Base-by-base conservation (phyloP, 2,888 invertebrate species). In the Cecidostiba fungosa region DNA sequence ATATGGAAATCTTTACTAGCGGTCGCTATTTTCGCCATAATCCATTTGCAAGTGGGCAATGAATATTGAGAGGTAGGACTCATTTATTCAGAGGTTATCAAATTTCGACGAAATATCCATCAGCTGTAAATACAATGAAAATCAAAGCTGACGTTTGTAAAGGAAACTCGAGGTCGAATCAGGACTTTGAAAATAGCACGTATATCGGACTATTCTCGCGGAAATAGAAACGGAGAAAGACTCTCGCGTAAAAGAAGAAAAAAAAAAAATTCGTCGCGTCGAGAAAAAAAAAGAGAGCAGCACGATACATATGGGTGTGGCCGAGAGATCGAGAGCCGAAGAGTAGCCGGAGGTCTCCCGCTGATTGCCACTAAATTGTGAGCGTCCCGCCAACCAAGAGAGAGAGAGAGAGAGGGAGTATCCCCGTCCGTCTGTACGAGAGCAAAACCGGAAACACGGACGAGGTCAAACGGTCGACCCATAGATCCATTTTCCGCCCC, bases 281-380 rank as follows among this genome's bases (percentile, higher is more conserved):
- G 14, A 39, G 5, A 23, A 72, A 43, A 70, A 32, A 69, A 26
- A 66, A 36, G 19, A 39, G 39, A n/a, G 14, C 23, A 39, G 39
- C 23, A n/a, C 72, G 66, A 66, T 66, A 29, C 72, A 72, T 39
- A 72, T 59, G 54, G 54, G 54, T 59, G 54, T 59, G 77, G 81
- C 78, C 43, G 82, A 39, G 43, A 74, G 69, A 82, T 82, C 32
- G 39, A 69, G 54, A 43, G 54, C 26, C 39, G 70, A 39, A 80
- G 43, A 77, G 54, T 73, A 76, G 47, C 29, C 36, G 50, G 47
- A 12, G 72, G 66, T 47, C 90, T 89, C 36, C 26, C 90, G 90
- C 90, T 92, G 93, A 93, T 93, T 92, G 93, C 92, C 91, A 90
- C 91, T 92, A 92, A 93, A 93, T 92, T 91, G 91, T 90, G 88